Percentiles rank a stretch among this genome's conserved stretches.
These are phyloP conservation scores for Beroe forskalii DNA, from an alignment of 37 sponge, comb jelly and placozoan genomes.

Conservation along the genomic window DNA sequence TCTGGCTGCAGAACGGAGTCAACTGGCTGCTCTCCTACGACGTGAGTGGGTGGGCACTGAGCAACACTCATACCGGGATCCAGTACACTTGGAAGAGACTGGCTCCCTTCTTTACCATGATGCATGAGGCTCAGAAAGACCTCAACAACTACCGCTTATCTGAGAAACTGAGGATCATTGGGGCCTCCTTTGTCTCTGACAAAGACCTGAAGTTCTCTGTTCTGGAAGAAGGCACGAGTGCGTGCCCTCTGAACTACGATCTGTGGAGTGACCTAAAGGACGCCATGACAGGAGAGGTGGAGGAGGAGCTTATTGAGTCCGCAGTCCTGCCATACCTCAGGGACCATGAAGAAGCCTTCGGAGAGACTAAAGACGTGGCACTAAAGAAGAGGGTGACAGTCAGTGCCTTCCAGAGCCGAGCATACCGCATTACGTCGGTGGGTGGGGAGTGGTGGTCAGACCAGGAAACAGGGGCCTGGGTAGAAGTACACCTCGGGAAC, in stretches of 20 bases:
- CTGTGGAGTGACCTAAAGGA: conserved; percentile 1
- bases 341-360: neutral
- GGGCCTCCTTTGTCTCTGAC: neutral
- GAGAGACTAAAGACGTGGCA: conserved; percentile 2
- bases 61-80: neutral
- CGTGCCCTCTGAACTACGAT: conserved; percentile 17
- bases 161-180: neutral
- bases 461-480: neutral
- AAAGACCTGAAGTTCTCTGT: neutral
- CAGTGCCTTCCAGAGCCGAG: neutral
- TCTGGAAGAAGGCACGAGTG: neutral
- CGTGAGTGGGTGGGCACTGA: neutral
- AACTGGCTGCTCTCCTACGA: neutral
- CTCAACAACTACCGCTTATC: neutral
- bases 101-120: conserved; percentile 5
- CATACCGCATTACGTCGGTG: neutral
- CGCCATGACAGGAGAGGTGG: neutral
- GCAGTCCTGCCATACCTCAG: neutral
- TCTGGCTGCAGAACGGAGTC: neutral
- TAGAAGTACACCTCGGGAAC: too few relatives aligned
- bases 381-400: neutral
- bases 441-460: neutral
- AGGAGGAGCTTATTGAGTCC: neutral
- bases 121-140: neutral
- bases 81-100: neutral